phyloP scores from a whole-genome alignment of 92 coral and sea anemone species.

The Epizoanthus illoricatus region DNA sequence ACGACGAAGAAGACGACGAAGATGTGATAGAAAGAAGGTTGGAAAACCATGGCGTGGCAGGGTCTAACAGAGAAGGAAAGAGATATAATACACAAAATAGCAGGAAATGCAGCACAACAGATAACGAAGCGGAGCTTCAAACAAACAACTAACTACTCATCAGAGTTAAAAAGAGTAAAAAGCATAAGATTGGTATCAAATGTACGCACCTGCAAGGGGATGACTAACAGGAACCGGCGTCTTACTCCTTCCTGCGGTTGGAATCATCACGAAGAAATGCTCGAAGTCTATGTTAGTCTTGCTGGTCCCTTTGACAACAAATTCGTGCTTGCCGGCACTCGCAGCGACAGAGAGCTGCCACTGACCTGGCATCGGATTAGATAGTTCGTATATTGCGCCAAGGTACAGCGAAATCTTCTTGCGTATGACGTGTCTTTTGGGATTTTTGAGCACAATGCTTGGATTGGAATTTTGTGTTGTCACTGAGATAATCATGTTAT shows the following conservation, averaged over 20 bases:
- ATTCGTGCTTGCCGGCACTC: slow-evolving; percentile 66
- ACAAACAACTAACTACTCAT: no score
- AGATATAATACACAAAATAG: no score
- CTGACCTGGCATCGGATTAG: slow-evolving; percentile 59
- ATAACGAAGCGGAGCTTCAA: no score
- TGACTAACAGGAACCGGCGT: slow-evolving; percentile 63
- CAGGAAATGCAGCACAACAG: no score
- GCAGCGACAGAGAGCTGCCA: slow-evolving; percentile 63
- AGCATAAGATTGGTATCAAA: no score
- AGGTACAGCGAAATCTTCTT: slow-evolving; percentile 42
- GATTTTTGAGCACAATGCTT: slow-evolving; percentile 53
- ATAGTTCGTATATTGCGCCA: slow-evolving; percentile 65
- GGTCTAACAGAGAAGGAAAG: no score
- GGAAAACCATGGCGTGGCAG: no score
- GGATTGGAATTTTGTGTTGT: slow-evolving; percentile 47
- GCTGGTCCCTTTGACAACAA: slow-evolving; percentile 71
- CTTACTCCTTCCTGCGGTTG: slow-evolving; percentile 44
- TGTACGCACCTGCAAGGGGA: slow-evolving; percentile 67
- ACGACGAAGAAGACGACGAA: no score
- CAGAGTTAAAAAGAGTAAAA: no score
- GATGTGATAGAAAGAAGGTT: no score
- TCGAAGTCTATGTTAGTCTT: slow-evolving; percentile 81
- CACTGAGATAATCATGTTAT: slow-evolving; percentile 64
- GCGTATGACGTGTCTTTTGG: slow-evolving; percentile 36
- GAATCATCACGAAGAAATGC: slow-evolving; percentile 69